Evolutionary conservation across 2,113 vertebrate species (phyloP).

Genomic region (Malurus cyaneus): DNA sequence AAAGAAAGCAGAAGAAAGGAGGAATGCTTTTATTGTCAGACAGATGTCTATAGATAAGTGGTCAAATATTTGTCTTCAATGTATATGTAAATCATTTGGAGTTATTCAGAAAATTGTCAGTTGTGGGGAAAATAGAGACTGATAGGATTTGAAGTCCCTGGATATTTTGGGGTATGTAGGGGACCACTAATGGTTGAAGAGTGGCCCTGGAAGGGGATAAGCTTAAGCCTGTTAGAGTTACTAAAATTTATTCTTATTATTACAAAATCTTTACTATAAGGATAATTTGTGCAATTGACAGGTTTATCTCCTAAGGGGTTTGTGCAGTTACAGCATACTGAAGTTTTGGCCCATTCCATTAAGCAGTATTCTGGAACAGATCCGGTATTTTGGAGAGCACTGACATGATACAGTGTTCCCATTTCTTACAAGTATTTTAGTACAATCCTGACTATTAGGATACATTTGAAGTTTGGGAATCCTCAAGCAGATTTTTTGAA

Average conservation of each 20-base stretch:
- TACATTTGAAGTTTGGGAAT: background rate
- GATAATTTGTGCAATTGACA: rapidly evolving
- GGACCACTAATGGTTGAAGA: no score
- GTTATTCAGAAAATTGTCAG: background rate
- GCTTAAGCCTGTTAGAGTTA: no score
- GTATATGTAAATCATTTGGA: background rate
- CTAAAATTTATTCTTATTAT: background rate
- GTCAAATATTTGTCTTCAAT: background rate
- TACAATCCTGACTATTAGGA: background rate
- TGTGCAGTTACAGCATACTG: background rate
- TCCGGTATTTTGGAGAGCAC: background rate
- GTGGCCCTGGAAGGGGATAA: no score
- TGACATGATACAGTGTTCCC: background rate
- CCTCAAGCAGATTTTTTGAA: background rate
- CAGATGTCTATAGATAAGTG: background rate
- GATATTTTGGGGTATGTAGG: background rate
- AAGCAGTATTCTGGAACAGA: background rate
- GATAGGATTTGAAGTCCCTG: background rate
- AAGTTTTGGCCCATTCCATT: background rate
- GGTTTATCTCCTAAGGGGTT: background rate
- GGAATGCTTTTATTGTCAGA: background rate
- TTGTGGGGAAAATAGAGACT: background rate
- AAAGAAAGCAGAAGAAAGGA: background rate
- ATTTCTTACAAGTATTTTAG: background rate
- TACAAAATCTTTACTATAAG: background rate